Evolutionary conservation across 2,797 vertebrate genomes (phyloP).

Genomic region (Crypturellus tataupa): DNA sequence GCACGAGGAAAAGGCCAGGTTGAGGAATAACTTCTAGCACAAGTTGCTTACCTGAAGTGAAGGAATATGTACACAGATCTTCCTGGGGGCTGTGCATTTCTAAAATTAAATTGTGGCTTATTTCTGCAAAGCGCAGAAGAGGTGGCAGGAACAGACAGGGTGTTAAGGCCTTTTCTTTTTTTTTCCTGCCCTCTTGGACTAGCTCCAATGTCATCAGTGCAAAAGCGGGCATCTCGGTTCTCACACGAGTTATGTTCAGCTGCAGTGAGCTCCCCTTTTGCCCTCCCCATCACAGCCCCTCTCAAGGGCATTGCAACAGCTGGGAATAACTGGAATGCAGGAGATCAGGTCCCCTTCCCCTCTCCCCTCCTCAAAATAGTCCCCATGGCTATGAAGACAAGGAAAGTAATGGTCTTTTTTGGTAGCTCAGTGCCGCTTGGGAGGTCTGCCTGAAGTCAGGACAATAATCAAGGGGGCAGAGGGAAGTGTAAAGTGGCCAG

Average conservation of each 20-base stretch:
- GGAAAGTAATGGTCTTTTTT: neutral
- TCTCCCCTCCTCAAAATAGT: slow-evolving; percentile 8
- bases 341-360: slow-evolving; percentile 29
- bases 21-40: neutral
- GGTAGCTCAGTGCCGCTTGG: neutral
- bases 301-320: slow-evolving; percentile 42
- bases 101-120: neutral
- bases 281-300: neutral
- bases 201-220: neutral
- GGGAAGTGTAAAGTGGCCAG: neutral
- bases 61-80: neutral
- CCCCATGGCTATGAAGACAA: too few relatives aligned
- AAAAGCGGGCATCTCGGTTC: neutral
- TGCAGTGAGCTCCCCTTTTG: neutral
- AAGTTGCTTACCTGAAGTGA: slow-evolving; percentile 5
- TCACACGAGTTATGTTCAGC: neutral
- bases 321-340: slow-evolving; percentile 67
- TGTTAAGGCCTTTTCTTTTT: neutral
- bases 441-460: neutral
- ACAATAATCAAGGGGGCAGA: neutral
- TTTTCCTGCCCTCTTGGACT: neutral
- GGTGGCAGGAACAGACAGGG: neutral
- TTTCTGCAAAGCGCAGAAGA: neutral
- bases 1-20: neutral
- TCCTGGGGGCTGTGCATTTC: neutral